Conservation (phyloP, 2,888 invertebrate species). For the Lycocerus yunnanus region DNA sequence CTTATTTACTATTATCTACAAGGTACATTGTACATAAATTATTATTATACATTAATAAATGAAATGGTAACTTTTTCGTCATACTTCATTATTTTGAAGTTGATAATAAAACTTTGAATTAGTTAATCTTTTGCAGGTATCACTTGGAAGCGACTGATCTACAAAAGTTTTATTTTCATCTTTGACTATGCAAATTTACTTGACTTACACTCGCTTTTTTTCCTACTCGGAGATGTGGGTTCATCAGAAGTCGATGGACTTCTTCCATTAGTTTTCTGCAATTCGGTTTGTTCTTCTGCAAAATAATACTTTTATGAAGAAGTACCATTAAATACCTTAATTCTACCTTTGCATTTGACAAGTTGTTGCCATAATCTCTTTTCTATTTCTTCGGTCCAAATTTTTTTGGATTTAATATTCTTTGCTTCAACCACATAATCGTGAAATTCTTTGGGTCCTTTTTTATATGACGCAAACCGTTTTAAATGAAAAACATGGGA, state of each 20-base stretch:
- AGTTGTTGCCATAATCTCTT: constrained; percentile 48
- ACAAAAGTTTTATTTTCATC: background rate
- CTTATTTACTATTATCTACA: background rate
- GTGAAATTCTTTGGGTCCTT: constrained; percentile 12
- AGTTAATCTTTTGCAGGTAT: background rate
- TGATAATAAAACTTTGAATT: background rate
- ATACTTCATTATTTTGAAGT: background rate
- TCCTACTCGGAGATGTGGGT: background rate
- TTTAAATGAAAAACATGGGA: constrained; percentile 43
- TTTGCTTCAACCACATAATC: constrained; percentile 42
- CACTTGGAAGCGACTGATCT: background rate
- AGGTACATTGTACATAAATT: background rate
- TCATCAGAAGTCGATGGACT: background rate
- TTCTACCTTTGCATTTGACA: constrained; percentile 45
- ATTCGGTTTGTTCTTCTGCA: constrained; percentile 11
- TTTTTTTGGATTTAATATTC: constrained; percentile 41
- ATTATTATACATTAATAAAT: background rate
- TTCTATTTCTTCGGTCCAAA: constrained; percentile 46
- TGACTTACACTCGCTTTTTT: background rate
- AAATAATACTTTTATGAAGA: background rate
- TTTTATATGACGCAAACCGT: constrained; percentile 26
- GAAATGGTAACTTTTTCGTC: background rate
- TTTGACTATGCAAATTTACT: background rate
- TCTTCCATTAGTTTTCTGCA: constrained; percentile 1
- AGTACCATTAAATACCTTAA: background rate